A percentile compares a stretch with the other conserved stretches of the same genome.
Evolutionary conservation across 2,888 invertebrate genomes (phyloP).

Genomic region (Cancer borealis): DNA sequence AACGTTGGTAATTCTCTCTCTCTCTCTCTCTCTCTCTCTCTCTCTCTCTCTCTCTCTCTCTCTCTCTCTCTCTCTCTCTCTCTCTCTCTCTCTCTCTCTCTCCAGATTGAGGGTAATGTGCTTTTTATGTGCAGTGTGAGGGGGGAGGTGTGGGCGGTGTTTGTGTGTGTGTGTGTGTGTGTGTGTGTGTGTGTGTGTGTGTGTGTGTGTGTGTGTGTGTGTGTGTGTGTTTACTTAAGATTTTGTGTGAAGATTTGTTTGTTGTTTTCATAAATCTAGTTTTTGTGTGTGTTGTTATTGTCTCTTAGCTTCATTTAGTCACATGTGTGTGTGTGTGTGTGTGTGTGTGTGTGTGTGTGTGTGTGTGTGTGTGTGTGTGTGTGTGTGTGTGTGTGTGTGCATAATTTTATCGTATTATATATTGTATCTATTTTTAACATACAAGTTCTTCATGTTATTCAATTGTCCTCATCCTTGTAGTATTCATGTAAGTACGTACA

Average conservation of each 20-base stretch:
- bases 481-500: not conserved
- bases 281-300: not conserved
- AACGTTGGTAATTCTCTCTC: not conserved
- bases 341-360: slow-evolving; percentile 3
- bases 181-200: not conserved
- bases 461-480: not conserved
- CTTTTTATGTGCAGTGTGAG: not conserved
- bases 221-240: slow-evolving; percentile 10
- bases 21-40: slow-evolving; percentile 46
- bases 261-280: slow-evolving; percentile 10
- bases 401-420: not conserved
- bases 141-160: not conserved
- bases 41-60: slow-evolving; percentile 49
- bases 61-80: slow-evolving; percentile 50
- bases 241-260: not conserved
- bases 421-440: not conserved
- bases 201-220: not conserved
- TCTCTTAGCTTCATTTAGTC: not conserved
- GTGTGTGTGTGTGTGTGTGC: not conserved
- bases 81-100: slow-evolving; percentile 50
- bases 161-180: not conserved
- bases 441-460: not conserved
- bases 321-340: not conserved
- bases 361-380: not conserved
- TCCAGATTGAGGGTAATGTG: not conserved